Evolutionary conservation across 2,113 vertebrate species (phyloP), one percentile per base, ranked within the genome.

Genomic region (Bombycilla garrulus): DNA sequence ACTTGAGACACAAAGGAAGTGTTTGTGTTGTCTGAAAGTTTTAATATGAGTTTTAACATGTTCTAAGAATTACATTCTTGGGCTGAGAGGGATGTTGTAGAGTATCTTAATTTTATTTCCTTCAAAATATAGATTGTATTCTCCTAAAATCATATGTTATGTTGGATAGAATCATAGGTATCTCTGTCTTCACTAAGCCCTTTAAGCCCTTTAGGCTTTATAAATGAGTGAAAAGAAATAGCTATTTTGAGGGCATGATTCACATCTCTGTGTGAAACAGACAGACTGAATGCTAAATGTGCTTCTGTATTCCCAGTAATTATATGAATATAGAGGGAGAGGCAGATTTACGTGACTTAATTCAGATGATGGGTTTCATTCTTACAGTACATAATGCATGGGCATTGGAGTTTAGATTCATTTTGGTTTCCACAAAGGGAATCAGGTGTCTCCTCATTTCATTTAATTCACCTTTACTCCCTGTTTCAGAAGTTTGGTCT

Each of bases 21-120:
- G 47, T 51, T 51, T 9, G 6, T 38, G 5, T 35, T 69, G 29
- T 21, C 38, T 6, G 4, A 48, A 83, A 89, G 9, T 23, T 67
- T 64, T 31, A 8, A 51, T 45, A 42, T 36, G 17, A 42, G 31
- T 48, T 85, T 90, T 62, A 28, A 28, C 35, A 51, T 70, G 21
- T 56, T 67, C 13, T 47, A 57, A 73, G 24, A 40, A 35, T 42
- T 2, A 29, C 28, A 48, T 78, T 61, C 15, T 51, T 45, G 10
- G 51, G 1, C 1, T 8, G 9, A n/a, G 26, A 11, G 4, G 5
- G 9, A 15, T 28, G 3, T 26, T 48, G 11, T 62, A 26, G 6
- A 42, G 3, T 42, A 35, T 22, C 13, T 47, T 74, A 45, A 62
- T 58, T 74, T 21, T 1, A 58, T 36, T 87, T 74, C 4, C 20